Percentiles rank a stretch among this genome's conserved stretches.
Conservation (phyloP, 1,140 invertebrate genomes). For the Magallana gigas region DNA sequence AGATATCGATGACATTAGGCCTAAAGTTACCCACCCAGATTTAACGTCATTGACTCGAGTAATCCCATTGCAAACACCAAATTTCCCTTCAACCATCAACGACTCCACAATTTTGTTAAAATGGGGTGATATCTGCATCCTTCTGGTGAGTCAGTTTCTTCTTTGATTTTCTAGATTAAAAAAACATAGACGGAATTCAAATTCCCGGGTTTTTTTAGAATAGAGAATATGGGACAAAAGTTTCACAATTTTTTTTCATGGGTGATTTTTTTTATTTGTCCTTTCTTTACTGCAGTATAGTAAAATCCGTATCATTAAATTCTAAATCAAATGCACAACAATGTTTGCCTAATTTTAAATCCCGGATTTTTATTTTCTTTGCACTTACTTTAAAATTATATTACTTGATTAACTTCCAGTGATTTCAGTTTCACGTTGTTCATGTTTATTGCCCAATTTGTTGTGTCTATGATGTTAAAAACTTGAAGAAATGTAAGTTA, state of each 20-base stretch:
- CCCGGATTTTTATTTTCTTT: background rate
- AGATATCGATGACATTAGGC: too few relatives aligned
- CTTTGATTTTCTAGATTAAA: too few relatives aligned
- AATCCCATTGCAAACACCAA: slow-evolving; percentile 66
- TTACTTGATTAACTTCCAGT: slow-evolving; percentile 1
- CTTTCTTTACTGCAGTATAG: background rate
- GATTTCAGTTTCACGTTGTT: too few relatives aligned
- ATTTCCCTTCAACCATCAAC: slow-evolving; percentile 61
- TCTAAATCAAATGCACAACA: too few relatives aligned
- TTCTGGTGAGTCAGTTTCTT: too few relatives aligned
- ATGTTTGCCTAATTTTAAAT: too few relatives aligned
- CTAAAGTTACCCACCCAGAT: slow-evolving; percentile 59
- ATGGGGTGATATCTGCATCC: slow-evolving; percentile 59
- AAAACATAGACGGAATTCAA: background rate
- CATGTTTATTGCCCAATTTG: too few relatives aligned
- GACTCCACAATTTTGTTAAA: slow-evolving; percentile 64
- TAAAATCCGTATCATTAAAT: background rate
- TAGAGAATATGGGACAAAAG: background rate
- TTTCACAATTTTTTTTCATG: background rate
- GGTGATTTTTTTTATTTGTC: background rate
- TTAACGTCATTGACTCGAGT: slow-evolving; percentile 63
- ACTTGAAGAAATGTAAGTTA: too few relatives aligned
- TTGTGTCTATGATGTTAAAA: too few relatives aligned
- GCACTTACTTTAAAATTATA: background rate
- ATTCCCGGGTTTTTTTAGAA: background rate